phyloP scores from a whole-genome alignment of 2,888 invertebrate genomes.

The Gnatocerus cornutus region DNA sequence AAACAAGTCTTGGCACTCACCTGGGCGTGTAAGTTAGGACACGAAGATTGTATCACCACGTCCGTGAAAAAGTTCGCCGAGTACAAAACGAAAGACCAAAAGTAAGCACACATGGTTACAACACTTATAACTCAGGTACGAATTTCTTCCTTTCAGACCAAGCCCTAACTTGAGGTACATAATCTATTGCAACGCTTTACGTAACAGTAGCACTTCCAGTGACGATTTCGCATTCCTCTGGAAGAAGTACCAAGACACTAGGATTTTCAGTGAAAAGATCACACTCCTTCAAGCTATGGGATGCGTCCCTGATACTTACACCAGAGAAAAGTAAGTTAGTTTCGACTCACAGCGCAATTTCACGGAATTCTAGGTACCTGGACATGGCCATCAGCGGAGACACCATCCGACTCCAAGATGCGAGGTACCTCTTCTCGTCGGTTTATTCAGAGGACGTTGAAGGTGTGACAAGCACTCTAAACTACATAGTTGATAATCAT shows the following conservation, averaged over 20 bases:
- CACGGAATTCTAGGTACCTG: neutral
- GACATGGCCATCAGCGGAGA: neutral
- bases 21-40: slow-evolving; percentile 56
- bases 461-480: slow-evolving; percentile 70
- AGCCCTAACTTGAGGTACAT: slow-evolving; percentile 64
- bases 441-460: slow-evolving; percentile 69
- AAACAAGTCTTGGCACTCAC: slow-evolving; percentile 52
- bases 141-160: too few relatives aligned
- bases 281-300: slow-evolving; percentile 77
- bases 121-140: too few relatives aligned
- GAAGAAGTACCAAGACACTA: slow-evolving; percentile 72
- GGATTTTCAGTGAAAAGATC: slow-evolving; percentile 76
- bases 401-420: slow-evolving; percentile 54
- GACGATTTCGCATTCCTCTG: slow-evolving; percentile 78
- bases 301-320: slow-evolving; percentile 74
- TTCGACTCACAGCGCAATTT: neutral
- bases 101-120: too few relatives aligned
- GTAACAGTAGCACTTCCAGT: slow-evolving; percentile 70
- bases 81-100: slow-evolving; percentile 27
- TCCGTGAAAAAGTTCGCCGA: slow-evolving; percentile 39
- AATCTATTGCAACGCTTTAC: slow-evolving; percentile 69
- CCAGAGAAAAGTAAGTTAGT: slow-evolving; percentile 69
- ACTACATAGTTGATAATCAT: slow-evolving; percentile 71
- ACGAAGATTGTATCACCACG: slow-evolving; percentile 49
- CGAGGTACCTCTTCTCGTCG: slow-evolving; percentile 37